Percentiles rank a stretch among this genome's conserved stretches.
phyloP scores from a whole-genome alignment of 2,113 vertebrate species.

The Euleptes europaea region DNA sequence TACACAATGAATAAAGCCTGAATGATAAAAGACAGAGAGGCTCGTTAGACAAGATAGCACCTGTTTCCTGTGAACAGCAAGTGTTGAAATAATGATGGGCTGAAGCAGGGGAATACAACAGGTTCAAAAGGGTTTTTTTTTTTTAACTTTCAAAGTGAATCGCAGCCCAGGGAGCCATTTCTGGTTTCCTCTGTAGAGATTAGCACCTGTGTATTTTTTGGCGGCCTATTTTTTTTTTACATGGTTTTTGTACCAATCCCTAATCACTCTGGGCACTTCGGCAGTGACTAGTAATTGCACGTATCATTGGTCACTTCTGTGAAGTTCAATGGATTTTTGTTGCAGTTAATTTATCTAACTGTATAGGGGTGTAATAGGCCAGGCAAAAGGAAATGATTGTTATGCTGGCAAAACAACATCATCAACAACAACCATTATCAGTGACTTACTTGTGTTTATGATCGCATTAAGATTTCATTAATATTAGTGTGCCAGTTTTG shows the following conservation, averaged over 20 bases:
- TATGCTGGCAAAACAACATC: rapidly evolving
- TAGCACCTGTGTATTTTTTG: conserved; percentile 31
- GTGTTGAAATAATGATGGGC: conserved; percentile 52
- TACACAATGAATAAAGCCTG: conserved; percentile 52
- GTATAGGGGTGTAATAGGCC: background rate
- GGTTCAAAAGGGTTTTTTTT: conserved; percentile 47
- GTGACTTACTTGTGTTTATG: background rate
- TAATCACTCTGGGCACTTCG: background rate
- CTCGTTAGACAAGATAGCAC: conserved; percentile 57
- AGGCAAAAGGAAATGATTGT: background rate
- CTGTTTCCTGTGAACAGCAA: conserved; percentile 56
- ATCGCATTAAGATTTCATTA: background rate
- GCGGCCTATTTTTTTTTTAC: background rate
- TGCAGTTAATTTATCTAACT: rapidly evolving
- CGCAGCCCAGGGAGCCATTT: conserved; percentile 31
- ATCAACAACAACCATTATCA: background rate
- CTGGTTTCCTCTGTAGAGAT: conserved; percentile 27
- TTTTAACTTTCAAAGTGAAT: conserved; percentile 53
- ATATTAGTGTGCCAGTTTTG: rapidly evolving
- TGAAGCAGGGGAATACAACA: conserved; percentile 44
- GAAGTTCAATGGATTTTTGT: background rate
- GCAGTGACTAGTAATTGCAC: background rate
- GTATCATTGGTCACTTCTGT: background rate
- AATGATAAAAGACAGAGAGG: conserved; percentile 61
- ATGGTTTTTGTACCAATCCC: conserved; percentile 26